Evolutionary conservation across 1,140 invertebrate genomes (phyloP), one percentile per base, ranked within the genome.

Genomic region (Pinna nobilis): DNA sequence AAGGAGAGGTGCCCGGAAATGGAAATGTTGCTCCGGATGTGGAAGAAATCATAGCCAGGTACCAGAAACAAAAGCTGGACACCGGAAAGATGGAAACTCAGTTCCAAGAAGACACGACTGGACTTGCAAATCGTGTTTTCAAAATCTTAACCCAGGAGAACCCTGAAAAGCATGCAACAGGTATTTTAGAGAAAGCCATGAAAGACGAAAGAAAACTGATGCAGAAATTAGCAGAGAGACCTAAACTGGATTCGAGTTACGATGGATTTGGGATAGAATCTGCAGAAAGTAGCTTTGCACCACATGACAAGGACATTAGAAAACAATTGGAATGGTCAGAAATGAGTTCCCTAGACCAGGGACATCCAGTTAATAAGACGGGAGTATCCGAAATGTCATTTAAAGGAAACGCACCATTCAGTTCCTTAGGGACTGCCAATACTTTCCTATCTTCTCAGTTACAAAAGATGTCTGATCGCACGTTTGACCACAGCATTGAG

Each of bases 401-500:
- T 13, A 69, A 66, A 70, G 74, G 65, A 32, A 50, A 66, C 18
- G 49, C 76, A 28, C 63, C 84, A 47, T 77, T 80, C 69, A 70
- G 39, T 61, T 83, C 80, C 11, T 60, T 84, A 13, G 80, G 79
- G 30, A 79, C 77, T 63, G 81, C 81, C 4, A 74, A 82, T n/a
- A 82, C 75, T 20, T 75, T 86, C 25, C 60, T 86, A 23, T 84
- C 86, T 7, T 74, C 77, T 30, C 84, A 86, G 68, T 47, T 86
- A 55, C 65, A 78, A 47, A 84, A 85, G 59, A 81, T 78, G 64
- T 69, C 79, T 28, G 79, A 82, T n/a, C 75, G 78, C 30, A 82
- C 80, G 9, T 86, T 86, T 74, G 77, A 84, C 51, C 81, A 84
- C 23, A 85, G 83, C 44, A 70, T 85, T 39, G 81, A 85, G 49